A percentile compares a stretch with the other conserved stretches of the same genome.
phyloP scores from a whole-genome alignment of 2,113 vertebrate genomes.

The Ammodytes dubius region DNA sequence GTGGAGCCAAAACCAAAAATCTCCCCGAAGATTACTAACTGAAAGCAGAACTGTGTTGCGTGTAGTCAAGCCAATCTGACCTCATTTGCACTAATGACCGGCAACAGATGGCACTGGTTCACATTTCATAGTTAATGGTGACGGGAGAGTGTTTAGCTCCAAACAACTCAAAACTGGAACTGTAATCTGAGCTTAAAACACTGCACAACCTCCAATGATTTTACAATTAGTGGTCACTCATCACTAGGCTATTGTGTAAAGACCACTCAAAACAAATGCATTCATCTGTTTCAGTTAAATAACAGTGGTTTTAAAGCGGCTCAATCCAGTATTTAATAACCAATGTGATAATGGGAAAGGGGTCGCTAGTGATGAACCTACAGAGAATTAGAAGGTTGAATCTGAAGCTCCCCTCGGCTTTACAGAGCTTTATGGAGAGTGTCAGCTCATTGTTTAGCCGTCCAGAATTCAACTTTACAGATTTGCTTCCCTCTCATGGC shows the following conservation, averaged over 20 bases:
- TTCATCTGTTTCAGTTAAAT: background rate
- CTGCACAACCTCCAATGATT: background rate
- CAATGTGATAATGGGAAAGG: background rate
- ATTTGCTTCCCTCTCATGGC: background rate
- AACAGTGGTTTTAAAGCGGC: background rate
- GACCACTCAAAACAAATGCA: background rate
- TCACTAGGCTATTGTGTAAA: background rate
- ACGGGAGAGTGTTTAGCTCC: slow-evolving; percentile 4
- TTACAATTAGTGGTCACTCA: background rate
- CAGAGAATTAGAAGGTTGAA: background rate
- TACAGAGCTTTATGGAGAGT: background rate
- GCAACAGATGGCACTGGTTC: slow-evolving; percentile 53
- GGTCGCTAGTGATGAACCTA: background rate
- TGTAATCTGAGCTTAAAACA: slow-evolving; percentile 27
- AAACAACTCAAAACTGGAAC: slow-evolving; percentile 19
- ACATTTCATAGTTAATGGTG: slow-evolving; percentile 21
- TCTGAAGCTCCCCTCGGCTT: background rate
- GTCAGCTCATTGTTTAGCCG: background rate
- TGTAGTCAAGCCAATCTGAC: slow-evolving; percentile 27
- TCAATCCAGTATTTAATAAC: too few species aligned
- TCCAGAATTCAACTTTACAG: background rate
- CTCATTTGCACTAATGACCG: slow-evolving; percentile 24
- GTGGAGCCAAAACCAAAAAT: slow-evolving; percentile 32
- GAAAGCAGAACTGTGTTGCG: slow-evolving; percentile 15
- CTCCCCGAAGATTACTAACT: background rate